Evolutionary conservation across 2,888 invertebrate species (phyloP), one percentile per base, ranked within the genome.

Genomic region (Eilema sororculum): DNA sequence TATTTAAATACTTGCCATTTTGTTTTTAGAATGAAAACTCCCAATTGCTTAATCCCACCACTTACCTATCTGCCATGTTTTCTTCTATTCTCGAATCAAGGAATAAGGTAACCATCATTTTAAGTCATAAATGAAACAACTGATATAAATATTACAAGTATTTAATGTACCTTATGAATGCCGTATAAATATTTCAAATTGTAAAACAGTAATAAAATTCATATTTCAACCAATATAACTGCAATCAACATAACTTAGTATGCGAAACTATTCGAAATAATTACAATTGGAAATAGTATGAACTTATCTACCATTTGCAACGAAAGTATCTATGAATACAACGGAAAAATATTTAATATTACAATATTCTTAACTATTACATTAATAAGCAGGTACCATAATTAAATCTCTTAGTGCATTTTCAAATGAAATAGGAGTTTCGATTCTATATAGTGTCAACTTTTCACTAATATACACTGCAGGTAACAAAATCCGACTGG

Each of bases 121-220:
- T 22, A 24, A 20, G 3, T 58, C 28, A 28, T 13, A 85, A 95
- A 91, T 92, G 79, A 94, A 94, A 93, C 91, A 82, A 89, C 87
- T 73, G 33, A 80, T 86, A 84, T n/a, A n/a, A 86, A 93, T 90
- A 91, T 93, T 95, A 95, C 94, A 94, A 92, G 93, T 94, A 95
- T 93, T 91, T 94, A 95, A 95, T 95, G 94, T 95, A 95, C 93
- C 94, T 93, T 91, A 95, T 93, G 91, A 92, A 94, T 95, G 94
- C 91, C 91, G 93, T 95, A 95, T 95, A 95, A 95, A 95, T 95
- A 95, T 95, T 95, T 95, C 91, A 95, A 95, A 95, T 93, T 94
- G 92, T 95, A 95, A 95, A 95, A 95, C 95, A 95, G 95, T 95
- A 93, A 95, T 95, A 95, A 95, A 95, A 96, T 95, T 94, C 93